Conservation (phyloP, 2,113 vertebrate species). For the Nematolebias whitei region DNA sequence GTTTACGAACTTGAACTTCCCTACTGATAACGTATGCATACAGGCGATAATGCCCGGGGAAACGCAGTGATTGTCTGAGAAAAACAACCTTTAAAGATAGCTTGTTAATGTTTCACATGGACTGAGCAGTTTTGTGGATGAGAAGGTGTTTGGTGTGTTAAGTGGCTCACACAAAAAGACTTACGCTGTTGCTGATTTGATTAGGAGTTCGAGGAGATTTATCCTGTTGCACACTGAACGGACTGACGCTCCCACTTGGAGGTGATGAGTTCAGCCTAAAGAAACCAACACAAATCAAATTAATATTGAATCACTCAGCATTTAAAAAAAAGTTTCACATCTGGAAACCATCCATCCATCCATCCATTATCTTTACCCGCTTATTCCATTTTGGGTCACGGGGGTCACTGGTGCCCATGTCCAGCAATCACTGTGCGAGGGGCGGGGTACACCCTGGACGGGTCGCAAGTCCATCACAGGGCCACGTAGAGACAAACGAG, state of each 20-base stretch:
- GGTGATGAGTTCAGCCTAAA: constrained; percentile 87
- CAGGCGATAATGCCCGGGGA: too few relatives aligned
- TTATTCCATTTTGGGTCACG: too few relatives aligned
- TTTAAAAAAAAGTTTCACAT: not conserved
- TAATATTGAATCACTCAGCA: not conserved
- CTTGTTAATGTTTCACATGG: not conserved
- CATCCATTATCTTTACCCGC: too few relatives aligned
- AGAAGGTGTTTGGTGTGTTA: not conserved
- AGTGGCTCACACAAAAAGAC: constrained; percentile 36
- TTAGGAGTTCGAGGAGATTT: constrained; percentile 78
- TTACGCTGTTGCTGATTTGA: constrained; percentile 81
- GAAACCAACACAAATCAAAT: constrained; percentile 12
- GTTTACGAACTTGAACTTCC: too few relatives aligned
- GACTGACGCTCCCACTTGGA: constrained; percentile 83
- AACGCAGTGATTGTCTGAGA: too few relatives aligned
- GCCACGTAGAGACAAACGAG: too few relatives aligned
- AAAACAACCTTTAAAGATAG: not conserved
- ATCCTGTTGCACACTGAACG: constrained; percentile 80
- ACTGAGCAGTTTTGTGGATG: not conserved
- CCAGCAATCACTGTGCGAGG: too few relatives aligned
- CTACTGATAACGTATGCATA: too few relatives aligned
- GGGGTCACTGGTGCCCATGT: too few relatives aligned
- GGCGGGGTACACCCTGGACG: too few relatives aligned
- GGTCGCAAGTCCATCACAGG: too few relatives aligned
- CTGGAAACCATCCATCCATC: too few relatives aligned